Conservation (phyloP, 2,113 vertebrate species). For the Diadophis punctatus region DNA sequence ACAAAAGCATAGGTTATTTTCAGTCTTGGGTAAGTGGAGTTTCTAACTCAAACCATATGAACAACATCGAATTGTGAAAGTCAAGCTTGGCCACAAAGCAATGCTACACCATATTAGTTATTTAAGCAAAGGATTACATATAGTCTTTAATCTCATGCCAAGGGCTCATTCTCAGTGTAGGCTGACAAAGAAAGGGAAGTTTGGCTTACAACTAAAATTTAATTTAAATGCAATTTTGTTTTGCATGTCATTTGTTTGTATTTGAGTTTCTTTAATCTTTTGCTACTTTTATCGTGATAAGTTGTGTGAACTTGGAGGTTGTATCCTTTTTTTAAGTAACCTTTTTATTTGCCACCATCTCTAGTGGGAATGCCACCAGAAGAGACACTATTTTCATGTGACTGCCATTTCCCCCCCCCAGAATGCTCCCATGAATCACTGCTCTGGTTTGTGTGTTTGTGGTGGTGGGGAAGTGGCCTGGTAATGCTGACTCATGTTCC, state of each 20-base stretch:
- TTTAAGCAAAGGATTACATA: background rate
- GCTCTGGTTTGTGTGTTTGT: background rate
- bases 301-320: too few relatives aligned
- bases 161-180: background rate
- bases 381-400: background rate
- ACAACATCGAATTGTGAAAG: background rate
- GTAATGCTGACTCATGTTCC: background rate
- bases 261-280: background rate
- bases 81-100: background rate
- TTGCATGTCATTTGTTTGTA: background rate
- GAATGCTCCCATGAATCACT: background rate
- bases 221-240: background rate
- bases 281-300: background rate
- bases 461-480: background rate
- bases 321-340: background rate
- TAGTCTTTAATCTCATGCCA: background rate
- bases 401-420: background rate
- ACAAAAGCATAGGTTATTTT: background rate
- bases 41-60: background rate
- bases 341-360: background rate
- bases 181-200: background rate
- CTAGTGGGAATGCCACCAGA: background rate
- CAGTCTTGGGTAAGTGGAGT: background rate
- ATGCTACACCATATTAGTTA: background rate
- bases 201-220: background rate